These are phyloP conservation scores for Psittacula cyanocephala DNA, from an alignment of 2,113 vertebrate species.

Conservation along the genomic window DNA sequence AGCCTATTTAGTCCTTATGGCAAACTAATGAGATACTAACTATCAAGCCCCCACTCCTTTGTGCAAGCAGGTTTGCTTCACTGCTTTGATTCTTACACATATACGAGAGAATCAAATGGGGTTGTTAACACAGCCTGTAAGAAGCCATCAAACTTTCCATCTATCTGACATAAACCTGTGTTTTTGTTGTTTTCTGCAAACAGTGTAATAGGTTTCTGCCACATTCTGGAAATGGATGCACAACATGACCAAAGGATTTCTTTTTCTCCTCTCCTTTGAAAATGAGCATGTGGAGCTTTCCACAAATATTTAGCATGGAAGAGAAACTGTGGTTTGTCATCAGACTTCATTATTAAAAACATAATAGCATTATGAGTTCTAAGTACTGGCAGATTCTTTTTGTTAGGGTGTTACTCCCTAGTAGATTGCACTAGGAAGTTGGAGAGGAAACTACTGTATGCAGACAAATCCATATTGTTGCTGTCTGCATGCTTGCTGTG, in stretches of 20 bases:
- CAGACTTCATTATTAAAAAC: background rate
- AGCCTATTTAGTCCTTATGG: background rate
- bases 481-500: constrained; percentile 28
- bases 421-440: background rate
- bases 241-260: background rate
- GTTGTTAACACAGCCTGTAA: background rate
- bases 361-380: background rate
- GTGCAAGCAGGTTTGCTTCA: background rate
- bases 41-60: background rate
- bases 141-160: background rate
- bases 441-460: constrained; percentile 35
- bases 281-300: background rate
- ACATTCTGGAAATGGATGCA: background rate
- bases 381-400: background rate
- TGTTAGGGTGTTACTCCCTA: background rate
- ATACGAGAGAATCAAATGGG: background rate
- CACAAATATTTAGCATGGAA: background rate
- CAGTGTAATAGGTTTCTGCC: background rate
- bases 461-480: constrained; percentile 60
- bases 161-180: background rate
- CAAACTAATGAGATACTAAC: background rate
- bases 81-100: background rate
- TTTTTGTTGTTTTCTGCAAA: background rate
- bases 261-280: background rate
- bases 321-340: background rate